A percentile compares a stretch with the other conserved stretches of the same genome.
These are phyloP conservation scores for Dunckerocampus dactyliophorus DNA, from an alignment of 2,113 vertebrate genomes.

Conservation along the genomic window DNA sequence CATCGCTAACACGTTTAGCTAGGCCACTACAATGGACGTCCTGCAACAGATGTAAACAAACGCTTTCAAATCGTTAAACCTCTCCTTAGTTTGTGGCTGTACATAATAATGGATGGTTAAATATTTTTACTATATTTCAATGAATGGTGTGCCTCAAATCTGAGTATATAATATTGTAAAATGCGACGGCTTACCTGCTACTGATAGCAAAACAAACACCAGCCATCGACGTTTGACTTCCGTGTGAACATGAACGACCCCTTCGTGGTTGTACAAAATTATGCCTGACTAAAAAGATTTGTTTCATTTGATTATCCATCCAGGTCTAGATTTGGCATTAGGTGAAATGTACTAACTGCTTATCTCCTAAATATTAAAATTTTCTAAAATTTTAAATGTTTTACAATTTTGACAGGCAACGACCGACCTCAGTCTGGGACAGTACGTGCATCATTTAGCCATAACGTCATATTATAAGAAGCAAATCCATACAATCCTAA, in stretches of 20 bases:
- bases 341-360: not conserved
- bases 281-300: constrained; percentile 49
- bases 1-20: constrained; percentile 33
- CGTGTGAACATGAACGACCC: constrained; percentile 56
- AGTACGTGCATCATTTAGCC: too few relatives aligned
- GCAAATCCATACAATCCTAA: not conserved
- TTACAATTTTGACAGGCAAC: not conserved
- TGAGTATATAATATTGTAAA: not conserved
- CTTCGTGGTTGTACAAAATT: not conserved
- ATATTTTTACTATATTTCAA: fast-evolving
- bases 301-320: too few relatives aligned
- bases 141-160: fast-evolving
- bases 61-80: not conserved
- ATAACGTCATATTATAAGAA: not conserved
- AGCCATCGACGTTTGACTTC: constrained; percentile 47
- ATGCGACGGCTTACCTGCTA: constrained; percentile 53
- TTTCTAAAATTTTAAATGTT: not conserved
- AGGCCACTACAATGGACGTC: constrained; percentile 24
- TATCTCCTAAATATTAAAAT: not conserved
- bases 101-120: too few relatives aligned
- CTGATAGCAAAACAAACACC: constrained; percentile 67
- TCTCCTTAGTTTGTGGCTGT: not conserved
- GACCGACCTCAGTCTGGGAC: not conserved
- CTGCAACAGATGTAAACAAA: constrained; percentile 43
- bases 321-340: too few relatives aligned